These are phyloP conservation scores for Trachemys scripta DNA, from an alignment of 2,113 vertebrate species.

Conservation along the genomic window DNA sequence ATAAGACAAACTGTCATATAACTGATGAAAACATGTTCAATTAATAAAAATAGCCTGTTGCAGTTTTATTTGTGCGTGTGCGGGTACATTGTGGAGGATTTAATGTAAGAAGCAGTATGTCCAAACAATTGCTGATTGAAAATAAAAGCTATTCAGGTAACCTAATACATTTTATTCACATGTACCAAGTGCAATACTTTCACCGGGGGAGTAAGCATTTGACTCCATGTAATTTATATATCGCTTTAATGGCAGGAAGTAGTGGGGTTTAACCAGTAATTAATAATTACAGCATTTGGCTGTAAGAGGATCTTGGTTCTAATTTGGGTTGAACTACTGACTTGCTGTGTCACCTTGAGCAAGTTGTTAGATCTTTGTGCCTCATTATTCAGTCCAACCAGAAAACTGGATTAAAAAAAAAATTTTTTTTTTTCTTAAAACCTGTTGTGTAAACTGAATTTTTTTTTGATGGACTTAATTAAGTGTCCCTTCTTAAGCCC, in stretches of 20 bases:
- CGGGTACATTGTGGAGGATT: neutral
- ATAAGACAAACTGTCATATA: neutral
- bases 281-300: neutral
- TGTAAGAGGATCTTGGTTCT: neutral
- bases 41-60: neutral
- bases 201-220: neutral
- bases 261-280: neutral
- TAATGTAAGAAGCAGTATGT: neutral
- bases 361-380: neutral
- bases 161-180: neutral
- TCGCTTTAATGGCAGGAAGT: neutral
- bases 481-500: neutral
- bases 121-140: neutral
- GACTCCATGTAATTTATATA: neutral
- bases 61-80: neutral
- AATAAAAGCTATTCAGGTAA: neutral
- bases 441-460: neutral
- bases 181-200: neutral
- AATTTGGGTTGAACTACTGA: neutral
- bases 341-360: neutral
- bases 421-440: fast-evolving
- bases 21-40: neutral
- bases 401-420: neutral
- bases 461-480: neutral
- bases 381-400: neutral